These are phyloP conservation scores for Aphrophora alni DNA, from an alignment of 2,888 invertebrate genomes.

Conservation along the genomic window DNA sequence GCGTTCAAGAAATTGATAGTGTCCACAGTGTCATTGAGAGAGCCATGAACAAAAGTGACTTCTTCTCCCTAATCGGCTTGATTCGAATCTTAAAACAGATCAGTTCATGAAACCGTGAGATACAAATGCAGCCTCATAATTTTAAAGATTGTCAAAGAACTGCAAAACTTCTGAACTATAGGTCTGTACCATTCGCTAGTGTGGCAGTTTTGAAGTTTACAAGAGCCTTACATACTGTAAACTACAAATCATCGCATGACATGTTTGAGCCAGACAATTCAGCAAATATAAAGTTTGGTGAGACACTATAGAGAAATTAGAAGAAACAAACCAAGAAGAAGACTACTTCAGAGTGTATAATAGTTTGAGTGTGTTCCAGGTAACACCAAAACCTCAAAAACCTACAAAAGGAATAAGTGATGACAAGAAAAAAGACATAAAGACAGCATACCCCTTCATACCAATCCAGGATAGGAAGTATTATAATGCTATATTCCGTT, in stretches of 20 bases:
- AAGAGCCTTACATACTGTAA: constrained; percentile 12
- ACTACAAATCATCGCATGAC: constrained; percentile 26
- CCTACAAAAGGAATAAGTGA: constrained; percentile 14
- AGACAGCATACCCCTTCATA: too few relatives aligned
- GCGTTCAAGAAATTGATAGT: too few relatives aligned
- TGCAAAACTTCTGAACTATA: constrained; percentile 31
- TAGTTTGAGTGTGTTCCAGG: constrained; percentile 16
- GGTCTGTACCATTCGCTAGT: constrained; percentile 12
- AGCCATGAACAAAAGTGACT: constrained; percentile 23
- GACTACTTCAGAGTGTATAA: constrained; percentile 13
- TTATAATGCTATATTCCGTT: too few relatives aligned
- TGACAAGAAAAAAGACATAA: constrained; percentile 24
- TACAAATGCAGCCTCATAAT: constrained; percentile 25
- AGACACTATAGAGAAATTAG: constrained; percentile 3
- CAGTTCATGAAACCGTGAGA: constrained; percentile 11
- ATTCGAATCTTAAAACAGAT: constrained; percentile 20
- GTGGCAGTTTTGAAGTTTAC: constrained; percentile 23
- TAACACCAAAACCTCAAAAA: too few relatives aligned
- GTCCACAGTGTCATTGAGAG: too few relatives aligned
- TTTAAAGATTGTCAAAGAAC: constrained; percentile 25
- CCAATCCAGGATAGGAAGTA: too few relatives aligned
- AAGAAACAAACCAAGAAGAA: constrained; percentile 10
- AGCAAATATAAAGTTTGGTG: constrained; percentile 19
- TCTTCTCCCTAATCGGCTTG: constrained; percentile 27
- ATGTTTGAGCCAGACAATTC: too few relatives aligned